Conservation (phyloP, 2,113 vertebrate genomes). For the Hucho hucho region DNA sequence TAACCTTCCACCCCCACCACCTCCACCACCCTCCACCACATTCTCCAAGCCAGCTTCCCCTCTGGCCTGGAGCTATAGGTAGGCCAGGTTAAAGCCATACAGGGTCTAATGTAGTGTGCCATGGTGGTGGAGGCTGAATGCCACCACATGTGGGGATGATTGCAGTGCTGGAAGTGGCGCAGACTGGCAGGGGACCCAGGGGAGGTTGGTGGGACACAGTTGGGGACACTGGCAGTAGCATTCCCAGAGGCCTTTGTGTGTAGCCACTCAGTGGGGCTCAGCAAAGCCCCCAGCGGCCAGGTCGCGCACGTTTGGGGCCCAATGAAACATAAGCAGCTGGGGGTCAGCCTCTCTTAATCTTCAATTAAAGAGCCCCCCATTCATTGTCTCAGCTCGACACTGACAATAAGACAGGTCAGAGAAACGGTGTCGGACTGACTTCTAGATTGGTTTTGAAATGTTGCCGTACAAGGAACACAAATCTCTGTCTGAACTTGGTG, state of each 20-base stretch:
- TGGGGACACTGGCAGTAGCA: slow-evolving; percentile 58
- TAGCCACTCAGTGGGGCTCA: slow-evolving; percentile 45
- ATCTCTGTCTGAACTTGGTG: not conserved
- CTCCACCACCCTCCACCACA: slow-evolving; percentile 44
- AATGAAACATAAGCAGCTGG: slow-evolving; percentile 52
- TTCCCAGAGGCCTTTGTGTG: slow-evolving; percentile 68
- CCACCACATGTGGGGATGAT: slow-evolving; percentile 75
- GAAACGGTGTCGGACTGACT: not conserved
- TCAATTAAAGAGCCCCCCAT: slow-evolving; percentile 59
- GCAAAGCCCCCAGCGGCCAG: slow-evolving; percentile 65
- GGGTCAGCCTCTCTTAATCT: slow-evolving; percentile 57
- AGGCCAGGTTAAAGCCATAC: slow-evolving; percentile 64
- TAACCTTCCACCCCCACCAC: slow-evolving; percentile 16
- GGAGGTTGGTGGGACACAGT: slow-evolving; percentile 49
- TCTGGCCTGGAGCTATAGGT: slow-evolving; percentile 64
- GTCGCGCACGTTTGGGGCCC: slow-evolving; percentile 68
- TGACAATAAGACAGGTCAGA: slow-evolving; percentile 13
- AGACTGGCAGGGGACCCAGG: slow-evolving; percentile 62
- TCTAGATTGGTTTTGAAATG: not conserved
- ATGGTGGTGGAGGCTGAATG: slow-evolving; percentile 62
- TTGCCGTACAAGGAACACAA: not conserved
- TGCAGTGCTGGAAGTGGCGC: slow-evolving; percentile 76
- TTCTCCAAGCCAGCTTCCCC: slow-evolving; percentile 26
- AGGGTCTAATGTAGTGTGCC: slow-evolving; percentile 73
- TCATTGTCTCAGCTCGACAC: slow-evolving; percentile 28